Evolutionary conservation across 2,888 invertebrate species (phyloP).

Genomic region (Sepiola atlantica): DNA sequence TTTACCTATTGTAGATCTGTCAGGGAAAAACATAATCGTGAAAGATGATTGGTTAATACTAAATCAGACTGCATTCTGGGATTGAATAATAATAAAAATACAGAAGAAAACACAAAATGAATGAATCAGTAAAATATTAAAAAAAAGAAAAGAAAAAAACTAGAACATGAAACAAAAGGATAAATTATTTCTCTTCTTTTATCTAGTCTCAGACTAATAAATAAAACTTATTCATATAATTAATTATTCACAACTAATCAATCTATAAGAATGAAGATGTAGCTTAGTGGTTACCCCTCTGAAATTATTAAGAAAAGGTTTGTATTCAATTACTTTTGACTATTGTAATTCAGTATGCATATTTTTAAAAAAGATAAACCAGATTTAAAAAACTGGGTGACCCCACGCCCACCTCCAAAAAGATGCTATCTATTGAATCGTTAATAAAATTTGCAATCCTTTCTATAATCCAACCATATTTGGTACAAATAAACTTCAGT

Average conservation of each 20-base stretch:
- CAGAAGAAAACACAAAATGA: too few relatives aligned
- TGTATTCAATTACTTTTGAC: background rate
- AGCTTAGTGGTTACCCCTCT: background rate
- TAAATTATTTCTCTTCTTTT: background rate
- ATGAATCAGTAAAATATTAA: background rate
- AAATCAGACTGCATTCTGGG: background rate
- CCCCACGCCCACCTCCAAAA: too few relatives aligned
- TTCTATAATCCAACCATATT: too few relatives aligned
- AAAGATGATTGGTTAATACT: background rate
- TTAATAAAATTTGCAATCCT: too few relatives aligned
- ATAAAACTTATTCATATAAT: background rate
- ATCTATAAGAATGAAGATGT: background rate
- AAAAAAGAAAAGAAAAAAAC: background rate
- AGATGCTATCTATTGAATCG: too few relatives aligned
- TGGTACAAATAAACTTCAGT: too few relatives aligned
- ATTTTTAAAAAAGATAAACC: too few relatives aligned
- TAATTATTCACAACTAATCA: conserved; percentile 16
- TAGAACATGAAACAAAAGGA: background rate
- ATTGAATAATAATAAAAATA: background rate
- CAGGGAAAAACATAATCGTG: background rate
- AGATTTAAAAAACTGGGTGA: too few relatives aligned
- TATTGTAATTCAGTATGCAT: too few relatives aligned
- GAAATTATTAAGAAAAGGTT: background rate
- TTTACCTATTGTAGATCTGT: background rate
- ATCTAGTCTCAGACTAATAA: background rate